Evolutionary conservation across 2,888 invertebrate genomes (phyloP), one percentile per base, ranked within the genome.

Genomic region (Glaucopsyche alexis): DNA sequence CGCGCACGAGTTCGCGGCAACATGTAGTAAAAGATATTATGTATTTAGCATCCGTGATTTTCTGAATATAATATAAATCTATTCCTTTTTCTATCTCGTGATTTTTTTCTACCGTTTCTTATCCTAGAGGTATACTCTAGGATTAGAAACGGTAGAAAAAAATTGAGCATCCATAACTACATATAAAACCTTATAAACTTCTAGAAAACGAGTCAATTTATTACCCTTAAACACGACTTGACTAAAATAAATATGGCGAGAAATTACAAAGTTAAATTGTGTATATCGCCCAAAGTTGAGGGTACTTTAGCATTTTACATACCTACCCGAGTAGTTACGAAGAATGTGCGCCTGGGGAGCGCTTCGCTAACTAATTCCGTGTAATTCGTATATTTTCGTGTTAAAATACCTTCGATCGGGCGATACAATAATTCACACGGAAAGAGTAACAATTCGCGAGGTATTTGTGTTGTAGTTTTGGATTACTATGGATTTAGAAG

Each of bases 311-410:
- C 67, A 67, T 45, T 67, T 67, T 45, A 67, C 67, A 67, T 45
- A 67, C 66, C 66, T 42, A 66, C 19, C 45, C 67, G 45, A 67
- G 11, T 67, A 42, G 42, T 42, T 45, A 19, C 45, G 67, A 67
- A 45, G 67, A 67, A 67, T 67, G 67, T n/a, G 67, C 67, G 67
- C 67, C 67, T 11, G 45, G 67, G 67, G 67, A 67, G 67, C 0
- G n/a, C 42, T 67, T 67, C 67, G 42, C 45, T 45, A 67, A 45
- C 67, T 67, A 67, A 67, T 67, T 67, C 16, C 45, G 16, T 67
- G 67, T 67, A 67, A 67, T 42, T 67, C 67, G 42, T 67, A 45
- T 67, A 42, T 42, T 45, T 67, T 67, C 67, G 16, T 67, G 42
- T 60, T 60, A 60, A 60, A 60, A 67, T 45, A 67, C 45, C 11